phyloP scores from a whole-genome alignment of 2,797 vertebrate species.

The Sylvia borin region DNA sequence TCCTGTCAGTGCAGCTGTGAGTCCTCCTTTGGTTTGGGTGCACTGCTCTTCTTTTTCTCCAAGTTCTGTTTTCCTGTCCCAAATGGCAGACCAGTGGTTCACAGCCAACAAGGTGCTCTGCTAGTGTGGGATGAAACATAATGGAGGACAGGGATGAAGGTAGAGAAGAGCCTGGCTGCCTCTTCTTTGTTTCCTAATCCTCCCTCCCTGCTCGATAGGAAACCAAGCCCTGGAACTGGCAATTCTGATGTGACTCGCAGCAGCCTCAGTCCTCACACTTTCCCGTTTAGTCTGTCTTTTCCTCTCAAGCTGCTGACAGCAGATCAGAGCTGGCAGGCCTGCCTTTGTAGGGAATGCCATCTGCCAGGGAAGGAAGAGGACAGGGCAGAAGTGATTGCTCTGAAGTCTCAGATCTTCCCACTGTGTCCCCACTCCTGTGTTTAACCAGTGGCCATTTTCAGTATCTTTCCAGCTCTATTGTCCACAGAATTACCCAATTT shows the following conservation, averaged over 20 bases:
- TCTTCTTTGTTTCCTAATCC: not conserved
- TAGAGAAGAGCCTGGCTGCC: not conserved
- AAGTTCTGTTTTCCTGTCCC: not conserved
- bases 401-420: not conserved
- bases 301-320: not conserved
- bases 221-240: not conserved
- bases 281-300: not conserved
- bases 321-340: not conserved
- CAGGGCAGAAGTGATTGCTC: not conserved
- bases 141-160: rapidly evolving
- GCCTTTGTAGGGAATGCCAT: not conserved
- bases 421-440: not conserved
- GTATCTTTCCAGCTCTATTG: not conserved
- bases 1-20: not conserved
- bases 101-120: rapidly evolving
- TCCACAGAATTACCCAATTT: not conserved
- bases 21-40: not conserved
- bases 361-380: not conserved
- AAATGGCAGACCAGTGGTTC: not conserved
- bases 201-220: not conserved
- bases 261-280: not conserved
- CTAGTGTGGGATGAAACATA: not conserved
- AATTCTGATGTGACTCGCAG: not conserved
- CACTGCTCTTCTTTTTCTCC: not conserved
- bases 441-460: not conserved